Base-by-base conservation (phyloP, 1,140 invertebrate species). In the Ceratoteleas bidentatus region DNA sequence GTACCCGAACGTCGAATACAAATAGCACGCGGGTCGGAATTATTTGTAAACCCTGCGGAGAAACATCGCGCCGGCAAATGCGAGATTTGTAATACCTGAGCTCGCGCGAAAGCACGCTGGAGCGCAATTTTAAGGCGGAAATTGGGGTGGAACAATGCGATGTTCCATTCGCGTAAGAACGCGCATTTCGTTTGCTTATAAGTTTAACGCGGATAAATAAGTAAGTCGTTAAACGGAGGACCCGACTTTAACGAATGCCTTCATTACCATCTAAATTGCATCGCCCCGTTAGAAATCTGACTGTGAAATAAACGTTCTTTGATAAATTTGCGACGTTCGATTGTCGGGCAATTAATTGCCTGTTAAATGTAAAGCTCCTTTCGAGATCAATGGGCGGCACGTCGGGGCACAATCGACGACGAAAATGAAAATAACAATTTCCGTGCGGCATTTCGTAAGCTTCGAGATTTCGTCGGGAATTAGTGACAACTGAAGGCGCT, bases 381-480 rank as follows among this genome's bases (percentile, higher is more conserved):
- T n/a, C 11, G 11, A 74, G 68, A 61, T 77, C 61, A 68, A 53
- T 64, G 61, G 62, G 34, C 64, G 53, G 69, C 53, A 69, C 54
- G 56, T 49, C 57, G 60, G 38, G 72, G 61, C 76, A 76, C 70
- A 80, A 74, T 80, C 73, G 80, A 80, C 73, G 68, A 24, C 24
- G 24, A 24, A 77, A 84, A 77, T 74, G 54, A 80, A 84, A 78
- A 65, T 77, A 80, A 84, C 81, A 80, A 80, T 76, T 84, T 54
- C 57, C 66, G 72, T 33, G 76, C 76, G 72, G 81, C 70, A 66
- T 85, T 85, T 83, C 74, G 72, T 45, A 85, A 85, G 65, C 73
- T 81, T 85, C 65, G 24, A 1, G 34, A 83, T 83, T 81, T 85
- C 74, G 73, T 32, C 49, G 69, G 36, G 53, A 68, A 84, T 81